Evolutionary conservation across 2,797 vertebrate genomes (phyloP).

Genomic region (Lepidocolaptes lacrymiger): DNA sequence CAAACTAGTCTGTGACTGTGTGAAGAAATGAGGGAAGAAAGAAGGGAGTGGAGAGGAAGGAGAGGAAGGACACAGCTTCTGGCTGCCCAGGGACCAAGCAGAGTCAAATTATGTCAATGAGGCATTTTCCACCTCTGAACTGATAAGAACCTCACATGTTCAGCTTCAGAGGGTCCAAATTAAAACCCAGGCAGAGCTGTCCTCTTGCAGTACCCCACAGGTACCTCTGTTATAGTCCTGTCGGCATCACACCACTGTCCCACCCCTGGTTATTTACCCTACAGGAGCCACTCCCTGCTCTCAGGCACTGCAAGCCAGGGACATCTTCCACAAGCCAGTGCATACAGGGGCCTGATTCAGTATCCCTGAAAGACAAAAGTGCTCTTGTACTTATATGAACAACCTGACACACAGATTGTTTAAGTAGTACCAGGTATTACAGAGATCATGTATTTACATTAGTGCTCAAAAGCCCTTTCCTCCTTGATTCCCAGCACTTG

Average conservation of each 20-base stretch:
- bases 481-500: not conserved
- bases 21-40: not conserved
- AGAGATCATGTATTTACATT: not conserved
- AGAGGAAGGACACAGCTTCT: not conserved
- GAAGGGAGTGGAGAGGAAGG: not conserved
- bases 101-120: not conserved
- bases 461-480: not conserved
- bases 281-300: not conserved
- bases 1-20: not conserved
- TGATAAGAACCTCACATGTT: not conserved
- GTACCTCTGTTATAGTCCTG: not conserved
- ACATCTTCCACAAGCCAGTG: not conserved
- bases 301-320: not conserved
- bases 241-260: not conserved
- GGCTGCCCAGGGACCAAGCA: not conserved
- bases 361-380: not conserved
- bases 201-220: not conserved
- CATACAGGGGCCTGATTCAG: rapidly evolving
- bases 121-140: not conserved
- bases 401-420: not conserved
- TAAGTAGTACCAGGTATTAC: not conserved
- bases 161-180: not conserved
- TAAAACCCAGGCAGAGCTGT: not conserved
- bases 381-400: not conserved
- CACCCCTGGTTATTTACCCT: not conserved